phyloP scores from a whole-genome alignment of 2,113 vertebrate genomes.

The Neolamprologus ventralis region DNA sequence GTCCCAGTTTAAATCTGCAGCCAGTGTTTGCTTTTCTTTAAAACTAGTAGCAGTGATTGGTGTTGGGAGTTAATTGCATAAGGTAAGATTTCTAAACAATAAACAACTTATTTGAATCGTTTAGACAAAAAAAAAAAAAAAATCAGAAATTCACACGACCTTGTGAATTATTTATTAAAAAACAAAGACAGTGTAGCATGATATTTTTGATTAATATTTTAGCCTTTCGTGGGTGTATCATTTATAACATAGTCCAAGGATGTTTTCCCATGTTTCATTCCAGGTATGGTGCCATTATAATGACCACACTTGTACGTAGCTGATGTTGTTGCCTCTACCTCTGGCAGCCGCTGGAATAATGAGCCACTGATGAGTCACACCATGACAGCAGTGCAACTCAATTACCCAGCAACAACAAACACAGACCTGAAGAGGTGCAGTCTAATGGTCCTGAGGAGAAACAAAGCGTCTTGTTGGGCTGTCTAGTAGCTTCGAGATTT shows the following conservation, averaged over 20 bases:
- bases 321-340: conserved; percentile 2
- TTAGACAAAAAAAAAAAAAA: fast-evolving
- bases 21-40: background rate
- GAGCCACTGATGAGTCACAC: conserved; percentile 45
- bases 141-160: background rate
- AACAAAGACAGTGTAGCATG: background rate
- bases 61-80: background rate
- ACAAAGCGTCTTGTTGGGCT: background rate
- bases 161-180: conserved; percentile 1
- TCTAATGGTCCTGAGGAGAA: conserved; percentile 22
- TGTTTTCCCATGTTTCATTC: background rate
- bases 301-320: conserved; percentile 5
- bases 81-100: background rate
- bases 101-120: background rate
- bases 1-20: background rate
- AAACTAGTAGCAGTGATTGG: background rate
- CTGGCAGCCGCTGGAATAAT: conserved; percentile 30
- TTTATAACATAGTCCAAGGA: background rate
- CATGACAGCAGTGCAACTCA: conserved; percentile 37
- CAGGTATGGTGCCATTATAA: conserved; percentile 13
- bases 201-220: conserved; percentile 24
- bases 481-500: background rate
- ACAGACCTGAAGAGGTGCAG: background rate
- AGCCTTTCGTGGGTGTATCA: background rate
- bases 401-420: conserved; percentile 48